Percentiles rank a stretch among this genome's conserved stretches.
Evolutionary conservation across 2,113 vertebrate genomes (phyloP).

Genomic region (Phoxinus phoxinus): DNA sequence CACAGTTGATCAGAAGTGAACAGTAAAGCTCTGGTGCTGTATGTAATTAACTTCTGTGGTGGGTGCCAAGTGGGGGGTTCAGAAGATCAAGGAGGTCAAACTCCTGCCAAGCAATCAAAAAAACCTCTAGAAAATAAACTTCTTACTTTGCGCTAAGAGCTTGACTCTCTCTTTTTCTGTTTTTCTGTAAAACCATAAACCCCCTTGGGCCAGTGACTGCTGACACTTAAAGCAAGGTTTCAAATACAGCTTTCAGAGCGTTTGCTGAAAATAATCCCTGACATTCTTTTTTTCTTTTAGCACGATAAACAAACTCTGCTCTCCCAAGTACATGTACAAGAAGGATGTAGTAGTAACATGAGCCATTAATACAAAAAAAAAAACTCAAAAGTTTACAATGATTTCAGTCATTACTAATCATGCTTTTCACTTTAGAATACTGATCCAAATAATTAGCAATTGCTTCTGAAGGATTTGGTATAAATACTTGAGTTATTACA

Average conservation of each 20-base stretch:
- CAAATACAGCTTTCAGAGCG: background rate
- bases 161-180: background rate
- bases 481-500: too few relatives aligned
- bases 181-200: background rate
- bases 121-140: background rate
- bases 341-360: too few relatives aligned
- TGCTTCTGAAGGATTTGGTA: too few relatives aligned
- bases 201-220: slow-evolving; percentile 11
- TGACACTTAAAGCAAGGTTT: background rate
- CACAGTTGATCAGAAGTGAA: slow-evolving; percentile 6
- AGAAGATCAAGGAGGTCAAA: slow-evolving; percentile 1
- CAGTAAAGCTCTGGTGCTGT: slow-evolving; percentile 6
- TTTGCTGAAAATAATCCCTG: slow-evolving; percentile 15
- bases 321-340: background rate
- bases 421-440: too few relatives aligned
- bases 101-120: background rate
- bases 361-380: too few relatives aligned
- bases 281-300: background rate
- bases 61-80: background rate
- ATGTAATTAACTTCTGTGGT: background rate
- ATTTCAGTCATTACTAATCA: too few relatives aligned
- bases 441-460: too few relatives aligned
- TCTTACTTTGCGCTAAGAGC: background rate
- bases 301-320: background rate
- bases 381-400: too few relatives aligned